These are phyloP conservation scores for Leptogaster cylindrica DNA, from an alignment of 2,888 invertebrate species.

Conservation along the genomic window DNA sequence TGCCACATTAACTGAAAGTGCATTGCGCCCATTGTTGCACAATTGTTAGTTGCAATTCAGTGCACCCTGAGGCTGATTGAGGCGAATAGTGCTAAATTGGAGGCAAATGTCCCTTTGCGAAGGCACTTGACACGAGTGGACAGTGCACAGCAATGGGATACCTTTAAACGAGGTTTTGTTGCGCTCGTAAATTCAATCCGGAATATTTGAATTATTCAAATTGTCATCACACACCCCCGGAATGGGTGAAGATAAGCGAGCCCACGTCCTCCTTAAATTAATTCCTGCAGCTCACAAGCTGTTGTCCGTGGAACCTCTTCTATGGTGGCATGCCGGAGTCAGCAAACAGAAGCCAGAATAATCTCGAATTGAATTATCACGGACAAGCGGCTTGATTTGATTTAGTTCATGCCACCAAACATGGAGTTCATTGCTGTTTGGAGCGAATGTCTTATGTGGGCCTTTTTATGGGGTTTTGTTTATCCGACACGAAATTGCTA, in stretches of 20 bases:
- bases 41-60: slow-evolving; percentile 28
- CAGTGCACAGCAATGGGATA: not conserved
- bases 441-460: slow-evolving; percentile 1
- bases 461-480: slow-evolving; percentile 15
- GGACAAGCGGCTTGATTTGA: slow-evolving; percentile 20
- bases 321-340: not conserved
- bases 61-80: not conserved
- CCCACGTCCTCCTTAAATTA: slow-evolving; percentile 33
- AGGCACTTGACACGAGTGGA: slow-evolving; percentile 11
- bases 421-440: slow-evolving; percentile 2
- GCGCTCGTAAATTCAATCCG: slow-evolving; percentile 37
- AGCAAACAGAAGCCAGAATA: slow-evolving; percentile 10
- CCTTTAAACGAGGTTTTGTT: slow-evolving; percentile 40
- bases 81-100: slow-evolving; percentile 18
- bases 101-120: slow-evolving; percentile 21
- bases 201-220: slow-evolving; percentile 42
- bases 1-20: not conserved
- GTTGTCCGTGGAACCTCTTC: slow-evolving; percentile 17
- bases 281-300: slow-evolving; percentile 8
- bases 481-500: not conserved
- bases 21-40: slow-evolving; percentile 5
- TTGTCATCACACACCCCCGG: slow-evolving; percentile 41
- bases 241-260: slow-evolving; percentile 4
- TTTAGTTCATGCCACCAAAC: slow-evolving; percentile 21
- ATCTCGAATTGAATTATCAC: slow-evolving; percentile 26